Evolutionary conservation across 2,797 vertebrate genomes (phyloP), one percentile per base, ranked within the genome.

Genomic region (Paratrypauchen microcephalus): DNA sequence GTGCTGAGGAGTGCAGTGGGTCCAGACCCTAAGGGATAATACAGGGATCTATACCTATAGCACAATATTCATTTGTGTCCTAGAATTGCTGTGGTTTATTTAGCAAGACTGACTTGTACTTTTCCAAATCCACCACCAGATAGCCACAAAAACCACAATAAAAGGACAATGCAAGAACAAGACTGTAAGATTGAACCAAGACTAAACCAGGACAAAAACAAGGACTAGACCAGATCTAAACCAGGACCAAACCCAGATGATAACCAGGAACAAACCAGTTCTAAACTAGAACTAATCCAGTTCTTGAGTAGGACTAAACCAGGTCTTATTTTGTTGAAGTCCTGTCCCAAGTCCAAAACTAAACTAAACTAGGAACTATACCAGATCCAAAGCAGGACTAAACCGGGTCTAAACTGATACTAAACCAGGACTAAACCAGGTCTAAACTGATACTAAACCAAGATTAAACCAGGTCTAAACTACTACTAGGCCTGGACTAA

Each of bases 71-170:
- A 26, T 30, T 30, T 30, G 28, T 4, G 28, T 30, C 5, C 28
- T 4, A 30, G 28, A 30, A 30, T 30, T 30, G 28, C 7, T 32
- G 8, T 36, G 32, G 32, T 9, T 36, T 36, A 36, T 8, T 36
- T 36, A 8, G 32, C 32, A 7, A 30, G 30, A 36, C 32, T 36
- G 32, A 8, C 32, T 36, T 36, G 32, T 36, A 36, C 32, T 39
- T 61, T 15, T 32, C 19, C 59, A 39, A 39, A 21, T 13, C 60
- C 21, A 41, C 60, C 60, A 39, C 21, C 36, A 62, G 60, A 62
- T 39, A 36, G 60, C 60, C 12, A 41, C 60, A 62, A 36, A 45
- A 62, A 62, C 59, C 60, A 45, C 36, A 39, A 6, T 57, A 57
- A 57, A 57, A 0, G 55, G 2, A 58, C 24, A 8, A 16, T 58